Evolutionary conservation across 2,797 vertebrate genomes (phyloP), one percentile per base, ranked within the genome.

Genomic region (Kryptopterus vitreolus): DNA sequence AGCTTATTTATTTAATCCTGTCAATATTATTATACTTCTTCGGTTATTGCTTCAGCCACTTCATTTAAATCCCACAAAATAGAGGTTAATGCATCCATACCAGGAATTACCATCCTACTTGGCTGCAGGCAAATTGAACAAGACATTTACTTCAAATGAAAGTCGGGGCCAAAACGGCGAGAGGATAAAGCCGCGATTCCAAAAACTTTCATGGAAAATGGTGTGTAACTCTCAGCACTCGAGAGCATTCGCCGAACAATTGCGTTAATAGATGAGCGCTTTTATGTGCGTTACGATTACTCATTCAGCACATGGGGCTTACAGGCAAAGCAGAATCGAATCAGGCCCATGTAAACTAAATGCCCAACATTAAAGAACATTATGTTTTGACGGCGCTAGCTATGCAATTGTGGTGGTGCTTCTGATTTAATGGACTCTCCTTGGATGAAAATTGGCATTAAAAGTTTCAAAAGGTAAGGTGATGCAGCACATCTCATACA

Each of bases 1-100:
- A 81, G 71, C 59, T 76, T 74, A 63, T 83, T 76, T 81, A 84
- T 83, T 76, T 81, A 84, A 86, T 85, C 82, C 79, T 79, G 78
- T 77, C 85, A 85, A 84, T 81, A 85, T 80, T 77, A 76, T 73
- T 84, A n/a, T n/a, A n/a, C 66, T 63, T 70, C 48, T 73, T 38
- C 50, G 35, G 70, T 82, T 83, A 83, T 83, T 61, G 81, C 85
- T 82, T 43, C 43, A 84, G 79, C 66, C 75, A 61, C 69, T 83
- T 81, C 22, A 82, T 82, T 83, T 76, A 82, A 81, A 84, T 80
- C 83, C 78, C 68, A 79, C 63, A 80, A 85, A 85, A 79, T 75
- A 29, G 68, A 71, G 76, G 75, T 73, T 85, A 85, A 85, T 84
- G 61, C 66, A 73, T 55, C 66, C 78, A 77, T 78, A 74, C 78